These are phyloP conservation scores for Glaucidium brasilianum DNA, from an alignment of 2,113 vertebrate genomes.

Conservation along the genomic window DNA sequence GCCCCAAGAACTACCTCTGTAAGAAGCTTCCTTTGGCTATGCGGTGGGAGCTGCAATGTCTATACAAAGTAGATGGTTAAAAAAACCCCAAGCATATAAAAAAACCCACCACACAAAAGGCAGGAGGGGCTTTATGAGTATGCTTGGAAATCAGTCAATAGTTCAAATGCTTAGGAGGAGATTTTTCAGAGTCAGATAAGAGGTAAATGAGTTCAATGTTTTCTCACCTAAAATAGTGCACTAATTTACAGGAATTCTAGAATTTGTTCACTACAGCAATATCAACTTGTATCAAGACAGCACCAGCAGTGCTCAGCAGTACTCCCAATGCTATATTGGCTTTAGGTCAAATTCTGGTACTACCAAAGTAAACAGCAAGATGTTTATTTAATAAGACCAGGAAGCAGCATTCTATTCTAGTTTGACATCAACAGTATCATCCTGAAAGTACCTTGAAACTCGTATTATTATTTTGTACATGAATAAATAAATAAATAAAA, in stretches of 20 bases:
- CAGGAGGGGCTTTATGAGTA: neutral
- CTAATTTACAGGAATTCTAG: neutral
- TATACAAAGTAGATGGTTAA: neutral
- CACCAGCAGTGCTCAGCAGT: neutral
- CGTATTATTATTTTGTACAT: neutral
- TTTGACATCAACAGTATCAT: neutral
- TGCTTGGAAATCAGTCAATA: neutral
- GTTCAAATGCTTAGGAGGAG: neutral
- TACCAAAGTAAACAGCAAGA: neutral
- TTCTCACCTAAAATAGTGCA: neutral
- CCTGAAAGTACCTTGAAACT: neutral
- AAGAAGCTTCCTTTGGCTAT: neutral
- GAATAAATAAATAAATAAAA: neutral
- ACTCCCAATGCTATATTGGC: neutral
- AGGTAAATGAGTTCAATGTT: neutral
- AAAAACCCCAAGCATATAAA: neutral
- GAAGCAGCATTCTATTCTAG: neutral
- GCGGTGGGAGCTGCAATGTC: neutral
- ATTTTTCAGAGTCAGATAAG: neutral
- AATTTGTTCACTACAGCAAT: neutral
- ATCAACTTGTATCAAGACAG: neutral
- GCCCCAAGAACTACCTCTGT: neutral
- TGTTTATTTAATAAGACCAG: neutral
- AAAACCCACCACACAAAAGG: neutral
- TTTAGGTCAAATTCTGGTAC: neutral